Conservation (phyloP, 2,888 invertebrate genomes). For the Phyto melanocephala region DNA sequence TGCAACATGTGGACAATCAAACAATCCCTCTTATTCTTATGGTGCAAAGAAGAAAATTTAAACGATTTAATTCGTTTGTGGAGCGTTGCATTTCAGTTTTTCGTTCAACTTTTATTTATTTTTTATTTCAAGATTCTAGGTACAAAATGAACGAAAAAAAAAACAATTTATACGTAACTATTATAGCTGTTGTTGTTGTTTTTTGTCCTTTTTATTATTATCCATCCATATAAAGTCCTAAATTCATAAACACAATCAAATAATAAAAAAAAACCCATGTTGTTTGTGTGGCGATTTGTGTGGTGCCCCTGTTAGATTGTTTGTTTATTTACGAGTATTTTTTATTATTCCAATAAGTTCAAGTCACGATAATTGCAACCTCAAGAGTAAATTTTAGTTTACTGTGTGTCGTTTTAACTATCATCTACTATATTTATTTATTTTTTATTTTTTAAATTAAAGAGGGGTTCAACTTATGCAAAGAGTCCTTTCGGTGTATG, state of each 20-base stretch:
- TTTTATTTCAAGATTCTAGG: slow-evolving; percentile 29
- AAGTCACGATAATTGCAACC: slow-evolving; percentile 78
- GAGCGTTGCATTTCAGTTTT: slow-evolving; percentile 51
- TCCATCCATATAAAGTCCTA: slow-evolving; percentile 49
- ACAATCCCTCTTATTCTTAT: slow-evolving; percentile 35
- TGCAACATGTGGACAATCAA: slow-evolving; percentile 39
- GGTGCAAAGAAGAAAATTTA: slow-evolving; percentile 17
- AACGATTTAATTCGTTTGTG: slow-evolving; percentile 52
- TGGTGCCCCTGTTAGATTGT: slow-evolving; percentile 9
- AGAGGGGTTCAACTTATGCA: not conserved
- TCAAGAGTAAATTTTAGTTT: slow-evolving; percentile 67
- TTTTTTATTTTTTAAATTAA: not conserved
- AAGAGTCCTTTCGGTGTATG: slow-evolving; percentile 13
- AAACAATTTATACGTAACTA: slow-evolving; percentile 46
- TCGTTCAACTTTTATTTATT: slow-evolving; percentile 43
- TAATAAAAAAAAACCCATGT: not conserved
- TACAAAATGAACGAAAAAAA: slow-evolving; percentile 38
- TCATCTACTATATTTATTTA: not conserved
- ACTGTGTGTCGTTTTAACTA: slow-evolving; percentile 41
- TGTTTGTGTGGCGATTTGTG: not conserved
- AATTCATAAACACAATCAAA: not conserved
- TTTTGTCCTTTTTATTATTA: slow-evolving; percentile 7
- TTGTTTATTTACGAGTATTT: not conserved
- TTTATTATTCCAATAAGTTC: slow-evolving; percentile 70
- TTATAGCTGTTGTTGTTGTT: slow-evolving; percentile 10